Conservation (phyloP, 2,888 invertebrate species). For the Lasioglossum oenotherae region DNA sequence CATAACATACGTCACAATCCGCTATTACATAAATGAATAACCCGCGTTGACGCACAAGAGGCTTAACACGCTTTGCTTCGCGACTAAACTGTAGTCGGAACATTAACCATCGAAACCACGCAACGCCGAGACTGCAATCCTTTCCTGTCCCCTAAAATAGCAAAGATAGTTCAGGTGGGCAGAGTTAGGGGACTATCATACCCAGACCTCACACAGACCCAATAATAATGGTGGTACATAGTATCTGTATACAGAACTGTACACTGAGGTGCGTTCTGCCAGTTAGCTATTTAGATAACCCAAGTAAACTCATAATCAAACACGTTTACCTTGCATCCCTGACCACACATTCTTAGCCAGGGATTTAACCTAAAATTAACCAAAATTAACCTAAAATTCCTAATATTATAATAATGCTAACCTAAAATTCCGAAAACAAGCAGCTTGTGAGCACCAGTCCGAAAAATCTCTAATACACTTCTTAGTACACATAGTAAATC, state of each 20-base stretch:
- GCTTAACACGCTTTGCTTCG: constrained; percentile 21
- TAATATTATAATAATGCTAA: too few species aligned
- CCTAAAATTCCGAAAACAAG: neutral
- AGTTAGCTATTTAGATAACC: neutral
- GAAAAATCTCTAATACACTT: neutral
- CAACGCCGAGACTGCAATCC: constrained; percentile 1
- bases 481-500: neutral
- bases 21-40: constrained; percentile 18
- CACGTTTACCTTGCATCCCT: neutral
- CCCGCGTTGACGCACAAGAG: neutral
- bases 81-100: neutral
- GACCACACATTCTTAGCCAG: neutral
- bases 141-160: neutral
- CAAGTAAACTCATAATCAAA: constrained; percentile 5
- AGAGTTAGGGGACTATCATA: neutral
- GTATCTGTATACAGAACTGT: neutral
- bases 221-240: neutral
- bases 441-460: neutral
- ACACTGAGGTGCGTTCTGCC: neutral
- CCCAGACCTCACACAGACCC: neutral
- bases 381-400: neutral
- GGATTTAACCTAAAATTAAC: neutral
- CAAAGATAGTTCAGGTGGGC: constrained; percentile 1
- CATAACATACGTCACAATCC: neutral
- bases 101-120: neutral